Evolutionary conservation across 2,888 invertebrate species (phyloP).

Genomic region (Drosophila emarginata): DNA sequence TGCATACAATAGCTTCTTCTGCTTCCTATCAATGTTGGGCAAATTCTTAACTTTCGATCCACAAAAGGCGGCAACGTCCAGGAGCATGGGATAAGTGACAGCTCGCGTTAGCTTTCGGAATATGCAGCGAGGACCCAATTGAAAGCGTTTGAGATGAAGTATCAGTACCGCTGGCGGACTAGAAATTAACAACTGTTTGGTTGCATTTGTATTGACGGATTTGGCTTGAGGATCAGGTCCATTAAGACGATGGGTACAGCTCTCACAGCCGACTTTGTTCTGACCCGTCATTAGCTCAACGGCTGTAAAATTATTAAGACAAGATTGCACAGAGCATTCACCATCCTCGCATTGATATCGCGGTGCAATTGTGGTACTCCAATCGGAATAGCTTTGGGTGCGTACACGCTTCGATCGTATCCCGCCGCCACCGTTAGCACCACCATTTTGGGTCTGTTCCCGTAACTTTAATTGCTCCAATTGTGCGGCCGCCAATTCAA

Average conservation of each 20-base stretch:
- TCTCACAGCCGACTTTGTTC: slow-evolving; percentile 96
- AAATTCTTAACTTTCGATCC: slow-evolving; percentile 86
- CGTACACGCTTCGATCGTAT: slow-evolving; percentile 75
- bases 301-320: slow-evolving; percentile 95
- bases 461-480: slow-evolving; percentile 22
- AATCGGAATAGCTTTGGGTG: slow-evolving; percentile 82
- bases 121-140: slow-evolving; percentile 88
- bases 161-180: slow-evolving; percentile 97
- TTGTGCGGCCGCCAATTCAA: not conserved
- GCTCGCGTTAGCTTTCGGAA: slow-evolving; percentile 93
- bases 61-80: slow-evolving; percentile 96
- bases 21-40: slow-evolving; percentile 85
- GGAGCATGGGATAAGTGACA: slow-evolving; percentile 92
- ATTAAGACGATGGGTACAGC: slow-evolving; percentile 90
- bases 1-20: slow-evolving; percentile 90
- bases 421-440: slow-evolving; percentile 12
- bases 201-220: slow-evolving; percentile 90
- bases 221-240: slow-evolving; percentile 87
- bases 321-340: slow-evolving; percentile 93
- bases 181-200: slow-evolving; percentile 93
- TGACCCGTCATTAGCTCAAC: slow-evolving; percentile 94
- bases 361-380: slow-evolving; percentile 85
- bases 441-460: slow-evolving; percentile 11
- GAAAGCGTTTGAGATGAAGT: slow-evolving; percentile 97
- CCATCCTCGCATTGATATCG: slow-evolving; percentile 89